A percentile compares a stretch with the other conserved stretches of the same genome.
Conservation (phyloP, 2,888 invertebrate species). For the Rotaria sp. region DNA sequence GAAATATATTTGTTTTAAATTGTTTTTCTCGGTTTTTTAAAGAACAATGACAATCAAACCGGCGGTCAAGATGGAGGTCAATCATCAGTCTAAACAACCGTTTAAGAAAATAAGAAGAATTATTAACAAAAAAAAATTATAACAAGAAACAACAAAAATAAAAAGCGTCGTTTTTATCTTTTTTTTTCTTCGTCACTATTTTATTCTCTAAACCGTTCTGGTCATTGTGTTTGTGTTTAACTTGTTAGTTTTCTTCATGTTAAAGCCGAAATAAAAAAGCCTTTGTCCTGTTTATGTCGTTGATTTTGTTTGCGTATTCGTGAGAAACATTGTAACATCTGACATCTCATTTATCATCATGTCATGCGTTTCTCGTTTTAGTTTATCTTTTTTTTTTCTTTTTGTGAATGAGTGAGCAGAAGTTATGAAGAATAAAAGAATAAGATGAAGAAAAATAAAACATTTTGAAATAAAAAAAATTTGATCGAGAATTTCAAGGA, state of each 20-base stretch:
- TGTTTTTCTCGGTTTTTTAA: background rate
- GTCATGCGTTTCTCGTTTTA: background rate
- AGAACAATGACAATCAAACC: background rate
- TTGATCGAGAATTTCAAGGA: no score
- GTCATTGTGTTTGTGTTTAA: conserved; percentile 14
- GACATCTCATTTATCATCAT: background rate
- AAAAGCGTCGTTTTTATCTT: background rate
- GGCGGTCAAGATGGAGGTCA: conserved; percentile 1
- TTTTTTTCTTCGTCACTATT: background rate
- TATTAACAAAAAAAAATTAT: background rate
- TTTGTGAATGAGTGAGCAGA: background rate
- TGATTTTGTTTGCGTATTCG: background rate
- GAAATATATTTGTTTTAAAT: no score
- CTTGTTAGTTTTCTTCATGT: background rate
- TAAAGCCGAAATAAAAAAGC: background rate
- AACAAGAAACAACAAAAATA: background rate
- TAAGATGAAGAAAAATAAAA: background rate
- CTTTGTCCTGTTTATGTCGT: background rate
- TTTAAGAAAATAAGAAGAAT: background rate
- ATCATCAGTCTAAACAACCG: conserved; percentile 24
- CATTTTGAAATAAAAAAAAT: no score
- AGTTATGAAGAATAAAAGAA: background rate
- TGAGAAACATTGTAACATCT: background rate
- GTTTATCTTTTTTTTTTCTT: background rate
- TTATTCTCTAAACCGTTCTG: background rate